phyloP scores from a whole-genome alignment of 2,113 vertebrate genomes.

The Microtus ochrogaster region DNA sequence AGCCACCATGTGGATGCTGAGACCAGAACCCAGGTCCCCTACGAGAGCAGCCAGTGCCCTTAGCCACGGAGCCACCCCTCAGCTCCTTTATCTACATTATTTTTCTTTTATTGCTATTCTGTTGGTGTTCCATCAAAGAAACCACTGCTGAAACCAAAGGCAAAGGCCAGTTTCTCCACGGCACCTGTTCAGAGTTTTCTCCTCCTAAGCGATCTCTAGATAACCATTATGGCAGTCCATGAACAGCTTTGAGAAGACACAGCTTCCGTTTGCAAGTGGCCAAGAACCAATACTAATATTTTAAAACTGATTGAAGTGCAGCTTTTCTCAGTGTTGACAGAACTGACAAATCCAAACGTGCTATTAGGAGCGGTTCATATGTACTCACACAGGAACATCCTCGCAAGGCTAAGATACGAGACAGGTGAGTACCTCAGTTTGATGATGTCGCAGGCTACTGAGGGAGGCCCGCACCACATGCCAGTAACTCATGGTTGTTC shows the following conservation, averaged over 20 bases:
- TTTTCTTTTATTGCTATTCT: neutral
- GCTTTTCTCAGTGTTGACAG: neutral
- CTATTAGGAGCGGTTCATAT: neutral
- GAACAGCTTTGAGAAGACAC: neutral
- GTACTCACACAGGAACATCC: neutral
- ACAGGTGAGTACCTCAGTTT: neutral
- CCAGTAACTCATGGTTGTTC: neutral
- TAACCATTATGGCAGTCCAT: neutral
- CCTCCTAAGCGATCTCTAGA: constrained; percentile 19
- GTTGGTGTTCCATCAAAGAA: neutral
- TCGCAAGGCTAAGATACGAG: neutral
- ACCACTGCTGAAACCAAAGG: neutral
- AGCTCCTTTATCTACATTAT: neutral
- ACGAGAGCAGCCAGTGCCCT: neutral
- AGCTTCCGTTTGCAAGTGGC: neutral
- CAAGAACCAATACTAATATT: neutral
- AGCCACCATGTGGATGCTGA: neutral
- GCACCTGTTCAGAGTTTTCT: neutral
- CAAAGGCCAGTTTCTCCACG: neutral
- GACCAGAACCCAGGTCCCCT: neutral
- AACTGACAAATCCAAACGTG: neutral
- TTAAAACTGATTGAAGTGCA: neutral
- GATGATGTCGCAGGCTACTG: neutral
- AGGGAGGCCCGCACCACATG: neutral
- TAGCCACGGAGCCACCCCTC: neutral